phyloP scores from a whole-genome alignment of 2,113 vertebrate genomes.

The Rhinolophus sinicus region DNA sequence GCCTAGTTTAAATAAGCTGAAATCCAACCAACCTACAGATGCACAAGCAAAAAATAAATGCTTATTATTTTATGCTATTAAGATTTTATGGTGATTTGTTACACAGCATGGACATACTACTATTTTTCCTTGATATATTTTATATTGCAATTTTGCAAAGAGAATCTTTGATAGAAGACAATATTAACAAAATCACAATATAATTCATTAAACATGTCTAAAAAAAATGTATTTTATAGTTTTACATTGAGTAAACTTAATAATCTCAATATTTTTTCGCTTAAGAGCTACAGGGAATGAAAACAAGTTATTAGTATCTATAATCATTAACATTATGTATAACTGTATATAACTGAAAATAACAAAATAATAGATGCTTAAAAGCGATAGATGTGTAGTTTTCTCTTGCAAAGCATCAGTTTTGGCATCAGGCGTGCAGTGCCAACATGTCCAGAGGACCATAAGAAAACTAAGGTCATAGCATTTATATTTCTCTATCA shows the following conservation, averaged over 20 bases:
- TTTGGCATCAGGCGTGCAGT: background rate
- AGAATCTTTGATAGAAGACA: background rate
- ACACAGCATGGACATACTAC: background rate
- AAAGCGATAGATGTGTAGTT: background rate
- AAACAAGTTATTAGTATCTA: background rate
- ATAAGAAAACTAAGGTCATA: background rate
- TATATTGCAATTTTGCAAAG: background rate
- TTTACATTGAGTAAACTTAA: background rate
- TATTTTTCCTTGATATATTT: background rate
- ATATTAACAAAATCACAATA: background rate
- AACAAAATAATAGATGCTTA: background rate
- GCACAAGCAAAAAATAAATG: background rate
- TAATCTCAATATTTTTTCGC: too few relatives aligned
- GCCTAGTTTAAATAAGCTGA: background rate
- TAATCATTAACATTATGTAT: background rate
- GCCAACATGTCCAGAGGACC: background rate
- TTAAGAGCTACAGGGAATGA: background rate
- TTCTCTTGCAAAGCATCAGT: background rate
- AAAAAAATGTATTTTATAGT: background rate
- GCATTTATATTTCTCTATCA: background rate
- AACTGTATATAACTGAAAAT: background rate
- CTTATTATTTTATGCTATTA: background rate
- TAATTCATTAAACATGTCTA: background rate
- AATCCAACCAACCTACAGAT: background rate
- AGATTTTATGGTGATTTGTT: background rate